Base-by-base conservation (phyloP, 2,888 invertebrate species). In the Himalopsyche tibetana region DNA sequence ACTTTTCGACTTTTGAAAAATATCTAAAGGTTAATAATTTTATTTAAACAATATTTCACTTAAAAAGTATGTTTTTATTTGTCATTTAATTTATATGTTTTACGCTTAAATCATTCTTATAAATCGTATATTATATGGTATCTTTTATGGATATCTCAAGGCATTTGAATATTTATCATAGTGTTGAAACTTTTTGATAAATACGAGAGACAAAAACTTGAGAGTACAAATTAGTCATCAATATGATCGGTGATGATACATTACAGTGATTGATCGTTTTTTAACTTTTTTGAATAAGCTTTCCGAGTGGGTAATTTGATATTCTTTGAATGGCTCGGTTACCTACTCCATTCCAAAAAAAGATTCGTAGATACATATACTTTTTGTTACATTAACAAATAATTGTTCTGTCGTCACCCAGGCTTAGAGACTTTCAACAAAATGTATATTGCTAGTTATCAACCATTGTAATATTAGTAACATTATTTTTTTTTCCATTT, bases 151-250 rank as follows among this genome's bases (percentile, higher is more conserved):
- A 74, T 74, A 74, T 74, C 74, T 74, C 36, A 12, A 74, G 11
- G 36, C 74, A 12, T 74, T 74, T 74, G 74, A 15, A 28, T 38
- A 28, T 74, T 74, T 74, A 74, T 74, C 5, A 12, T 15, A 74
- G 74, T 74, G 74, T 74, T 74, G 74, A 74, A 11, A 74, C 74
- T 15, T 36, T 36, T 74, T 74, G 74, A 74, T 74, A 38, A 12
- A 74, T 74, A 28, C 12, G 38, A 74, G 74, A 74, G 74, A 74
- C 74, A 74, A 74, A 74, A 74, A 74, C 74, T 36, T 74, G 74
- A 36, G 74, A 28, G 28, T 74, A 74, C 74, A 74, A 74, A 74
- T 74, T 74, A 74, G 74, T 74, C 74, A 74, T 74, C 74, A 74
- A 69, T 74, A 36, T 74, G 15, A 74, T 28, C 74, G 19, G 51